A percentile compares a stretch with the other conserved stretches of the same genome.
Evolutionary conservation across 2,888 invertebrate species (phyloP).

Genomic region (Litoditis marina): DNA sequence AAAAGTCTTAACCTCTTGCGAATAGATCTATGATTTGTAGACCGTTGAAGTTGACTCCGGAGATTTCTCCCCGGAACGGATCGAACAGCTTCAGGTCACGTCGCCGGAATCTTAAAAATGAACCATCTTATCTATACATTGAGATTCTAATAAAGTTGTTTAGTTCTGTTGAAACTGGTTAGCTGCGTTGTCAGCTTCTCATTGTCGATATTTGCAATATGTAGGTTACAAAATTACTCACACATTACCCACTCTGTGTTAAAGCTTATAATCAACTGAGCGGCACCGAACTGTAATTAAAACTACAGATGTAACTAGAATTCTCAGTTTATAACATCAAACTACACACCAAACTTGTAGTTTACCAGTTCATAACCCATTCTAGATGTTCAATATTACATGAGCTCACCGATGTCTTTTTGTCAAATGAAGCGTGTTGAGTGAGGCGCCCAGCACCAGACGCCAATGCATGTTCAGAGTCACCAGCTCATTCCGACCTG

Average conservation of each 20-base stretch:
- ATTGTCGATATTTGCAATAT: too few relatives aligned
- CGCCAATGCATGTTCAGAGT: conserved; percentile 54
- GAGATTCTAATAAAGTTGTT: too few relatives aligned
- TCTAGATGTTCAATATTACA: neutral
- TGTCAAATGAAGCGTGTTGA: conserved; percentile 42
- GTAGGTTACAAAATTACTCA: too few relatives aligned
- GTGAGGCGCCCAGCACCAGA: conserved; percentile 51
- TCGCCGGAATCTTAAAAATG: too few relatives aligned
- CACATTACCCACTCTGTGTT: too few relatives aligned
- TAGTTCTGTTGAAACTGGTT: neutral
- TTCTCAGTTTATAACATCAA: too few relatives aligned
- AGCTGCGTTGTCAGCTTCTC: neutral
- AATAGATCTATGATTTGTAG: conserved; percentile 52
- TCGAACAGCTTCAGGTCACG: conserved; percentile 35
- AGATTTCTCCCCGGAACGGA: conserved; percentile 52
- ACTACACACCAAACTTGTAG: too few relatives aligned
- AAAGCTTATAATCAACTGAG: too few relatives aligned
- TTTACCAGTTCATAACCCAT: too few relatives aligned
- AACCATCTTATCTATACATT: too few relatives aligned
- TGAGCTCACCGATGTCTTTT: conserved; percentile 2
- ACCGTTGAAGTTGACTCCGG: conserved; percentile 58
- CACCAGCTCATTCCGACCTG: conserved; percentile 41
- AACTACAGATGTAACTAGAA: too few relatives aligned
- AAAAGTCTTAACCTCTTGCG: conserved; percentile 55
- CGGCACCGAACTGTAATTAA: too few relatives aligned